Evolutionary conservation across 2,113 vertebrate species (phyloP), one percentile per base, ranked within the genome.

Genomic region (Dermatemys mawii): DNA sequence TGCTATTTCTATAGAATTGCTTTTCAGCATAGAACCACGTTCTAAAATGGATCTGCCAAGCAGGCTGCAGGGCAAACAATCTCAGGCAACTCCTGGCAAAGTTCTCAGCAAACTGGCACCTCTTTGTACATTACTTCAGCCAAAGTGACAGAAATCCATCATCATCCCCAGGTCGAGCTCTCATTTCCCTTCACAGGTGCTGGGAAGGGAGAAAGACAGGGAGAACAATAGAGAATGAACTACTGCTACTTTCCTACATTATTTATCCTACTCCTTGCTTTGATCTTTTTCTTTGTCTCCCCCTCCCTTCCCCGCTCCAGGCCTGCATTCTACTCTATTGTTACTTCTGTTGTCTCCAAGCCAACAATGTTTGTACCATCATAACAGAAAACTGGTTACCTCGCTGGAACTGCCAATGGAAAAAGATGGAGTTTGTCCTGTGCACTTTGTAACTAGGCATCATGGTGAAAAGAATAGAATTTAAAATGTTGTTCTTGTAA

Each of bases 321-420:
- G 29, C 2, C 2, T 21, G 73, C 91, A 88, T 73, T 46, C 55
- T 22, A 17, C 24, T 46, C 46, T 0, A 0, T 0, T 12, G 14
- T 26, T 67, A 13, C 11, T 87, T 13, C 83, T 16, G 35, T 70
- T 53, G 46, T 75, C 32, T 27, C 73, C 14, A 1, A 48, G 8
- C 19, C 35, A 2, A 41, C 38, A 75, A 78, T 27, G 19, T 88
- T 86, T 83, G 10, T 9, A 2, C 17, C 48, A 5, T 1, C 29
- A 4, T 60, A 60, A 60, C 6, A 35, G 0, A 35, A 26, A 88
- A 50, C 1, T 57, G 27, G 73, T 87, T 49, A 2, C 1, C 29
- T 41, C 54, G 54, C 14, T 3, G 2, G 9, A n/a, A 3, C 82
- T 81, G 57, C 35, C 29, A 50, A 21, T 22, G 44, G 38, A 51